A percentile compares a stretch with the other conserved stretches of the same genome.
These are phyloP conservation scores for Tichodroma muraria DNA, from an alignment of 2,113 vertebrate species.

Conservation along the genomic window DNA sequence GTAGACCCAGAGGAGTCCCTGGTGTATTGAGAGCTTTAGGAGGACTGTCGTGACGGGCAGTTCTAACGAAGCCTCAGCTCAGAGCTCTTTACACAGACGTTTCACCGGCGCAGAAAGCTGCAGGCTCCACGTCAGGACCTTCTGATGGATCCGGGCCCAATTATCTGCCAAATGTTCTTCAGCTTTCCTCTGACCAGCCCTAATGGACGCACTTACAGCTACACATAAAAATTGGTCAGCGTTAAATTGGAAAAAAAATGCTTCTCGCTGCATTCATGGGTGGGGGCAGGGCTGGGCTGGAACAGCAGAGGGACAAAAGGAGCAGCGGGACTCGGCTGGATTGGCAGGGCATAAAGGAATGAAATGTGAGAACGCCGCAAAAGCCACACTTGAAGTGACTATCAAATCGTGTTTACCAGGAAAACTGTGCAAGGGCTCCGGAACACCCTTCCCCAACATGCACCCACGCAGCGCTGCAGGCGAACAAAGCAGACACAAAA, in stretches of 20 bases:
- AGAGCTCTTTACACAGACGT: neutral
- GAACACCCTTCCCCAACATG: neutral
- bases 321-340: conserved; percentile 9
- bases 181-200: neutral
- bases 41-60: neutral
- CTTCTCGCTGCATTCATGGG: neutral
- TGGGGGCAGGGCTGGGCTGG: neutral
- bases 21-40: neutral
- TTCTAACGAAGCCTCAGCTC: conserved; percentile 10
- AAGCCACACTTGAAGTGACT: conserved; percentile 20
- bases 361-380: neutral
- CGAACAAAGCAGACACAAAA: neutral
- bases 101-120: neutral
- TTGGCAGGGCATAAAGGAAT: neutral
- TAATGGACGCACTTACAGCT: conserved; percentile 20
- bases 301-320: neutral
- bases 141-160: conserved; percentile 18
- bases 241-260: conserved; percentile 21
- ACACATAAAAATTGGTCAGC: neutral
- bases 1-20: neutral
- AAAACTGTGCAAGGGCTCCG: neutral
- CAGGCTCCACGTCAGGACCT: neutral
- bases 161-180: conserved; percentile 19
- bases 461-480: conserved; percentile 9
- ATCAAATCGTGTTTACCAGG: neutral